A percentile compares a stretch with the other conserved stretches of the same genome.
Evolutionary conservation across 2,113 vertebrate species (phyloP).

Genomic region (Scytalopus superciliaris): DNA sequence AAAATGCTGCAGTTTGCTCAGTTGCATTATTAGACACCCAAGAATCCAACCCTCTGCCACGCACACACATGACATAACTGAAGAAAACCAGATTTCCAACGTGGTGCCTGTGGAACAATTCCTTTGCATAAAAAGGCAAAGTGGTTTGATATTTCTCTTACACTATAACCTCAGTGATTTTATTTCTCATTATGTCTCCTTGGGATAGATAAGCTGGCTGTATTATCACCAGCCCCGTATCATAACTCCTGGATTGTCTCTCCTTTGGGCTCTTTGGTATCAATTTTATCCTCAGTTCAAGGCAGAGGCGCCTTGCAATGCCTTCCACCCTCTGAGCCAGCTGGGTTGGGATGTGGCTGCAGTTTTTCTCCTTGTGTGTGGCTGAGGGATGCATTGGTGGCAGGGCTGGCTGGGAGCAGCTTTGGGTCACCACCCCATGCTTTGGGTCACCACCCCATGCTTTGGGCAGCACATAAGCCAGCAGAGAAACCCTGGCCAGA

Average conservation of each 20-base stretch:
- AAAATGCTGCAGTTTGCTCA: not conserved
- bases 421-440: not conserved
- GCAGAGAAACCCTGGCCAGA: not conserved
- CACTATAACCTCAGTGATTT: fast-evolving
- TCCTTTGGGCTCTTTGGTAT: not conserved
- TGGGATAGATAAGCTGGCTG: not conserved
- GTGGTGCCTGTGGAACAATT: not conserved
- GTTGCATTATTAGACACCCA: not conserved
- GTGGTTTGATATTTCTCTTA: not conserved
- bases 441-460: fast-evolving
- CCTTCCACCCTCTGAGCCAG: not conserved
- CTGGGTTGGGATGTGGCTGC: fast-evolving
- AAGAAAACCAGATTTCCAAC: not conserved
- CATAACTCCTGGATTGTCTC: not conserved
- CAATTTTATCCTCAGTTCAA: not conserved
- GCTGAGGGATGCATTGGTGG: fast-evolving
- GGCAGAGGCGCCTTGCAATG: fast-evolving
- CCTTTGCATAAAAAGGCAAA: not conserved
- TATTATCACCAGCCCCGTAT: not conserved
- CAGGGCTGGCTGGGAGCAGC: not conserved
- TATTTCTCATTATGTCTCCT: not conserved
- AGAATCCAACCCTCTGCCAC: not conserved
- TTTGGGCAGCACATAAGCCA: not conserved
- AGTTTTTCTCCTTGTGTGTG: not conserved
- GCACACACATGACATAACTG: not conserved